Percentiles rank a stretch among this genome's conserved stretches.
Conservation (phyloP, 92 coral and sea anemone genomes). For the Galaxea fascicularis region DNA sequence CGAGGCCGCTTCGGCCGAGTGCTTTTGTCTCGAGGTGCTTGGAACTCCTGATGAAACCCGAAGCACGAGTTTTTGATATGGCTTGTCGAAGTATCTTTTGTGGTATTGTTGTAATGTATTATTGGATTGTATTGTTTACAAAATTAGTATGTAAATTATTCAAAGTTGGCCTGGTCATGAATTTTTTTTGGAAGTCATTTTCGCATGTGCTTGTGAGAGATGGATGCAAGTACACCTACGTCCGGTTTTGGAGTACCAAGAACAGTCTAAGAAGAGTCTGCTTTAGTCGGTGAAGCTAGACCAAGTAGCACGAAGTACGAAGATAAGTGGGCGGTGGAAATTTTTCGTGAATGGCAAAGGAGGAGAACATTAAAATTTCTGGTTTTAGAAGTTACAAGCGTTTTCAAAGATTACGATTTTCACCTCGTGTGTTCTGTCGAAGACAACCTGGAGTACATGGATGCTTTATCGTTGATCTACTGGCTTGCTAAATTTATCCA, state of each 20-base stretch:
- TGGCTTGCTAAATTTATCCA: slow-evolving; percentile 34
- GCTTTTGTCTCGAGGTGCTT: no score
- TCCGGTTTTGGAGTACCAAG: slow-evolving; percentile 29
- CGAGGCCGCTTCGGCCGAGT: no score
- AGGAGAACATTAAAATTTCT: slow-evolving; percentile 27
- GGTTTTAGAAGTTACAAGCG: slow-evolving; percentile 48
- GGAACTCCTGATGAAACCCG: no score
- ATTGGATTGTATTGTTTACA: slow-evolving; percentile 43
- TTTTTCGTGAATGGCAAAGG: slow-evolving; percentile 32
- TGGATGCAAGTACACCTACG: slow-evolving; percentile 43
- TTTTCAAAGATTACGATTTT: slow-evolving; percentile 37
- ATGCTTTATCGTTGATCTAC: slow-evolving; percentile 34
- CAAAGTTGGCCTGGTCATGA: slow-evolving; percentile 44
- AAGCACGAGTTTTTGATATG: slow-evolving; percentile 13
- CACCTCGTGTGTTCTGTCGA: no score
- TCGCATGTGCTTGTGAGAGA: no score
- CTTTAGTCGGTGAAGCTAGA: slow-evolving; percentile 28
- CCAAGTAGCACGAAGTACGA: slow-evolving; percentile 29
- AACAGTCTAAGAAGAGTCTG: slow-evolving; percentile 31
- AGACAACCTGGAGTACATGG: slow-evolving; percentile 28
- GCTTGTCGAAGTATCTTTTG: slow-evolving; percentile 35
- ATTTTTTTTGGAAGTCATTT: slow-evolving; percentile 35
- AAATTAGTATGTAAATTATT: slow-evolving; percentile 37
- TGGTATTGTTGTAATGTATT: slow-evolving; percentile 22
- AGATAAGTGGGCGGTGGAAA: slow-evolving; percentile 34